Conservation (phyloP, 1,140 invertebrate species). For the Macrocentrus cingulum region DNA sequence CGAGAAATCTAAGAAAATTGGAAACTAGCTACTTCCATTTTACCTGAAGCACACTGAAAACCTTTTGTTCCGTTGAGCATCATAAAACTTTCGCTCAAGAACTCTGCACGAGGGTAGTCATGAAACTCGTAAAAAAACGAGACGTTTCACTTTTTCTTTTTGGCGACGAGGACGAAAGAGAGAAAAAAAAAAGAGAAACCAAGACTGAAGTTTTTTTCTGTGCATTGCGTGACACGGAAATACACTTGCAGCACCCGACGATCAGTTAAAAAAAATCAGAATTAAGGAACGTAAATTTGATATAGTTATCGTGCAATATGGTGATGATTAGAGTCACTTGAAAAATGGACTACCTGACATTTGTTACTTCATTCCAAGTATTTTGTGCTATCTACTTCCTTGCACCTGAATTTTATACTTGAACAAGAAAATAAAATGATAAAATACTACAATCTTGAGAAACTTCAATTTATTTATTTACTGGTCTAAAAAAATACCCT, state of each 20-base stretch:
- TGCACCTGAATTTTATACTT: too few species aligned
- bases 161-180: not conserved
- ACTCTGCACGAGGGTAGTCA: constrained; percentile 3
- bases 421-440: too few species aligned
- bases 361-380: too few species aligned
- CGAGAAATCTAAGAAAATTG: constrained; percentile 29
- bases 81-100: constrained; percentile 11
- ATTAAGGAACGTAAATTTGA: constrained; percentile 25
- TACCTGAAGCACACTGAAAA: constrained; percentile 37
- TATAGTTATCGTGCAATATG: constrained; percentile 15
- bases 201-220: constrained; percentile 19
- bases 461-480: too few species aligned
- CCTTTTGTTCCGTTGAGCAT: constrained; percentile 36
- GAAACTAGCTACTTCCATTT: constrained; percentile 26
- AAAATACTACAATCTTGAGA: too few species aligned
- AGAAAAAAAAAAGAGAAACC: constrained; percentile 9
- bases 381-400: too few species aligned
- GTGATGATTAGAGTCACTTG: constrained; percentile 17
- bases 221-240: constrained; percentile 23
- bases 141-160: constrained; percentile 24
- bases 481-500: too few species aligned
- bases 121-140: constrained; percentile 15
- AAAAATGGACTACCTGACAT: not conserved
- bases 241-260: constrained; percentile 4
- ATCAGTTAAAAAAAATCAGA: constrained; percentile 4